These are phyloP conservation scores for Probosciger aterrimus DNA, from an alignment of 2,113 vertebrate species.

Conservation along the genomic window DNA sequence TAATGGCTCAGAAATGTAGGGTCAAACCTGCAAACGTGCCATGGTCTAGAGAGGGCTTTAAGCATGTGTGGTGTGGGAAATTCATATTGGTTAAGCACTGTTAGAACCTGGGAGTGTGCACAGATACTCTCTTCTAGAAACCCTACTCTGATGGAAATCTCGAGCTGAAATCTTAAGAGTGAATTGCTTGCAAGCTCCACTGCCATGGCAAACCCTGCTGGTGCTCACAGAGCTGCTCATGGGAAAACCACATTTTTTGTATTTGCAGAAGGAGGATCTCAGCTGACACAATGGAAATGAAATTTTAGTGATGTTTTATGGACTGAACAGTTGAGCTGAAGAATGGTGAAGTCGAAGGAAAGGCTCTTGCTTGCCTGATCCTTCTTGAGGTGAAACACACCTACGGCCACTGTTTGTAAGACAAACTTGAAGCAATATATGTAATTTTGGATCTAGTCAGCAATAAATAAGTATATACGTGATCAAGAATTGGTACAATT, in stretches of 20 bases:
- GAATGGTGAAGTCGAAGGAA: background rate
- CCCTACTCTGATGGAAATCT: background rate
- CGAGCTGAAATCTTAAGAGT: background rate
- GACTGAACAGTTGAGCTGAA: background rate
- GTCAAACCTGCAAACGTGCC: background rate
- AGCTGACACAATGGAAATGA: background rate
- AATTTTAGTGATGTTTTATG: background rate
- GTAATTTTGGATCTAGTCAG: background rate
- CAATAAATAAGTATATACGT: background rate
- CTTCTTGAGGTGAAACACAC: background rate
- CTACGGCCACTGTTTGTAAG: background rate
- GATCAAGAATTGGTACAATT: background rate
- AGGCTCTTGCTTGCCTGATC: background rate
- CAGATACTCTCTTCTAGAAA: background rate
- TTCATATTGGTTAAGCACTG: background rate
- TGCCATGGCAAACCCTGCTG: accelerated
- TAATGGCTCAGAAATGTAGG: background rate
- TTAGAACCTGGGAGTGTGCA: background rate
- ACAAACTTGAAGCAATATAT: background rate
- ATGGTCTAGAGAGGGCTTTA: background rate
- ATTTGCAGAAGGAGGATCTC: background rate
- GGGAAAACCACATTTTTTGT: background rate
- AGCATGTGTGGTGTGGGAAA: background rate
- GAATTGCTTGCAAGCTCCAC: background rate
- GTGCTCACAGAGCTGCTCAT: background rate